phyloP scores from a whole-genome alignment of 2,113 vertebrate species.

The Pithys albifrons region DNA sequence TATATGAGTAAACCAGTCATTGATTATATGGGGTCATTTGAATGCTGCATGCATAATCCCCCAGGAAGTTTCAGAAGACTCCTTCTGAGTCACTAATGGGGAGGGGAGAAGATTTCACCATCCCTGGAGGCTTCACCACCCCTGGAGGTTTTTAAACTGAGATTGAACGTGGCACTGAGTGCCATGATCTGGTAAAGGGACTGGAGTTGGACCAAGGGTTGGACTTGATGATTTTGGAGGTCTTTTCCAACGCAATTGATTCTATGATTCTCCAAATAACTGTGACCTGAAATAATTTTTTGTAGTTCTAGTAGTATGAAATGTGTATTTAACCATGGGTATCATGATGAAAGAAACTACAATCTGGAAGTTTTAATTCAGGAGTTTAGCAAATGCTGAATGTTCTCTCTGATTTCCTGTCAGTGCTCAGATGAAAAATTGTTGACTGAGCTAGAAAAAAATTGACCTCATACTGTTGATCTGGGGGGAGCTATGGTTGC shows the following conservation, averaged over 20 bases:
- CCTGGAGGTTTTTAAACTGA: too few species aligned
- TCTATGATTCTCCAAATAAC: background rate
- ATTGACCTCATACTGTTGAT: background rate
- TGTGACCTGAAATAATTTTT: conserved; percentile 5
- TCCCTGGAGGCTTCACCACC: too few species aligned
- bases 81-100: background rate
- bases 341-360: background rate
- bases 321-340: background rate
- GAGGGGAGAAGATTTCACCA: background rate
- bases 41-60: background rate
- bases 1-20: background rate
- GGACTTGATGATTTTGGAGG: too few species aligned
- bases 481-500: background rate
- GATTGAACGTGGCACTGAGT: too few species aligned
- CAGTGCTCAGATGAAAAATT: background rate
- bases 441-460: background rate
- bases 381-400: background rate
- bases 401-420: background rate
- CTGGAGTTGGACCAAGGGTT: too few species aligned
- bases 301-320: background rate
- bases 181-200: too few species aligned
- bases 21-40: background rate
- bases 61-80: background rate
- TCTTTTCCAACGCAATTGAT: too few species aligned
- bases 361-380: background rate